Evolutionary conservation across 2,888 invertebrate species (phyloP), one percentile per base, ranked within the genome.

Genomic region (Acrocera orbiculus): DNA sequence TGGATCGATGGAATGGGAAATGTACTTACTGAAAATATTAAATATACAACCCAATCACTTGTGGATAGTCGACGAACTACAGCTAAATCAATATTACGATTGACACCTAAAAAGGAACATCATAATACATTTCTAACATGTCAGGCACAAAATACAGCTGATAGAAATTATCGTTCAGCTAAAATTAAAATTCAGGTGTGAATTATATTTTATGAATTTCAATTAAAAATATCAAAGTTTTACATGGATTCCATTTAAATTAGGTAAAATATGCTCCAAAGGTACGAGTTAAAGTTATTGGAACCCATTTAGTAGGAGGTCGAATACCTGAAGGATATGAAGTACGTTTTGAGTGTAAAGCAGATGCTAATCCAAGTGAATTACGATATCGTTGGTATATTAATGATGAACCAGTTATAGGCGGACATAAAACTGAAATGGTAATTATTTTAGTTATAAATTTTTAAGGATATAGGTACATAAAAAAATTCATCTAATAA

Each of bases 231-330:
- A 19, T 19, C 6, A 17, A 16, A 14, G 16, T 24, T 5, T 16
- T 17, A 19, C 4, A 10, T 5, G 5, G 11, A 14, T 8, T 20
- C 3, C 4, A 5, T 14, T 13, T 14, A 16, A 25, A n/a, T 27
- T 64, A 81, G 80, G 89, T 92, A 17, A 87, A 83, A 63, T 93
- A 83, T 52, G 82, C 86, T 26, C 87, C 87, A 5, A 86, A 86
- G 65, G 82, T 87, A 44, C 75, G 77, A 39, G 73, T 87, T 39
- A 72, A 66, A 46, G 69, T 78, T 36, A 62, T 69, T 30, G 64
- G 65, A 37, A 65, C 57, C 36, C 61, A 64, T 23, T 62, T 65
- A 35, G 65, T 68, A 41, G 69, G 63, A 47, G 75, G 73, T 7
- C 70, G 73, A 16, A 76, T 83, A 44, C 73, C 76, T 25, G 87